Conservation (phyloP, 2,888 invertebrate species). For the Therioaphis trifolii region DNA sequence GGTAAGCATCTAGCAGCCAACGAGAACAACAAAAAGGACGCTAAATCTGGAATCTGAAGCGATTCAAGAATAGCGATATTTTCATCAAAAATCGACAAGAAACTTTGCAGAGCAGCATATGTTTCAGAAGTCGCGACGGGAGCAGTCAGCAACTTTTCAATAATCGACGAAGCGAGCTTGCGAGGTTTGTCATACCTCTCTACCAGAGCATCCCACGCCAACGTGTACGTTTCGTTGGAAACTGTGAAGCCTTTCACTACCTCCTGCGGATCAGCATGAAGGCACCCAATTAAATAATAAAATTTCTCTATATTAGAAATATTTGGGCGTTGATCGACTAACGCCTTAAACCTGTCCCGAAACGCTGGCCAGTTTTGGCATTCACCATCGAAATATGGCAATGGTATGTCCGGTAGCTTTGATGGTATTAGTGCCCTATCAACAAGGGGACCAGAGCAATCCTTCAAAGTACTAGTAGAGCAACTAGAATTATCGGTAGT, state of each 20-base stretch:
- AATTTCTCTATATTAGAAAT: background rate
- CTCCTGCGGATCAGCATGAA: background rate
- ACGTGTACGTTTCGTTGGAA: background rate
- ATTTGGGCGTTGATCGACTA: background rate
- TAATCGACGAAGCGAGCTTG: background rate
- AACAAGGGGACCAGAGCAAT: no score
- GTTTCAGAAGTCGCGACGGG: background rate
- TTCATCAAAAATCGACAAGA: background rate
- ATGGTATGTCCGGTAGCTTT: background rate
- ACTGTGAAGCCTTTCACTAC: background rate
- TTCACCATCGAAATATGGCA: background rate
- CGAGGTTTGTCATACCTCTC: background rate
- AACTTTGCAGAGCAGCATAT: background rate
- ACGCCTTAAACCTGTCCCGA: background rate
- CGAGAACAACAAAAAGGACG: background rate
- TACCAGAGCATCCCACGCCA: background rate
- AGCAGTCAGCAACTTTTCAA: background rate
- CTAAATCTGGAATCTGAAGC: background rate
- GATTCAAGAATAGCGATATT: background rate
- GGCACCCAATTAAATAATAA: background rate
- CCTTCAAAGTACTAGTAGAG: no score
- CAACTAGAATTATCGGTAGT: no score
- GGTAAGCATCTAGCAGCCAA: background rate
- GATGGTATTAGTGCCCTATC: background rate
- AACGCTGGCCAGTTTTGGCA: background rate